phyloP scores from a whole-genome alignment of 2,797 vertebrate species.

The Melanotaenia maccullochi region DNA sequence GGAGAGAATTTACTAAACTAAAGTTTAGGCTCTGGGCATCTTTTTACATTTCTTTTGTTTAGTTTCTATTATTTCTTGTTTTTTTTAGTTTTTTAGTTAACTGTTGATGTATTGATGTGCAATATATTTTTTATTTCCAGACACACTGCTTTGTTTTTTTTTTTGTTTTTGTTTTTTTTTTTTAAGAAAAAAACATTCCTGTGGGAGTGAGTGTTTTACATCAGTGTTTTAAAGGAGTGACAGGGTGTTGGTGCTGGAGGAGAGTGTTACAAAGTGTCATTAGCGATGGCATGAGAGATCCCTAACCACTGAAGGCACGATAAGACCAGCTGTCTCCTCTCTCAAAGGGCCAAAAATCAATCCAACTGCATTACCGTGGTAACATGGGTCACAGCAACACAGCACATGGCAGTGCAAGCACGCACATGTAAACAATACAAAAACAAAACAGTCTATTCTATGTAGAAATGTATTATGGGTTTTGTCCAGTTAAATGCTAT shows the following conservation, averaged over 20 bases:
- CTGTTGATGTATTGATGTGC: slow-evolving; percentile 63
- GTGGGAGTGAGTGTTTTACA: slow-evolving; percentile 26
- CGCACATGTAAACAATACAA: slow-evolving; percentile 10
- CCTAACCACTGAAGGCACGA: slow-evolving; percentile 60
- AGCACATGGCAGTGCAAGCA: slow-evolving; percentile 17
- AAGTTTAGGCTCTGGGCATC: slow-evolving; percentile 24
- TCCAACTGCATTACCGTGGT: slow-evolving; percentile 52
- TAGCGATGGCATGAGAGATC: slow-evolving; percentile 53
- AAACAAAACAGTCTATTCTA: slow-evolving; percentile 18
- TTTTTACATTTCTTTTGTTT: slow-evolving; percentile 16
- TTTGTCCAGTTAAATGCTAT: slow-evolving; percentile 30
- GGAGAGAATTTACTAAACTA: slow-evolving; percentile 31
- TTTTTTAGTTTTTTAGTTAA: slow-evolving; percentile 42
- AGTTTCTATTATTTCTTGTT: slow-evolving; percentile 25
- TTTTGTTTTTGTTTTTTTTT: slow-evolving; percentile 48
- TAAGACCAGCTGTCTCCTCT: slow-evolving; percentile 62
- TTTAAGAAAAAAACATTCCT: slow-evolving; percentile 19
- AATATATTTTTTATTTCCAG: slow-evolving; percentile 70
- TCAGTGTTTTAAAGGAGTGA: slow-evolving; percentile 34
- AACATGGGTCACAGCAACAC: slow-evolving; percentile 35
- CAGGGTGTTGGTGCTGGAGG: slow-evolving; percentile 22
- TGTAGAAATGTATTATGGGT: slow-evolving; percentile 39
- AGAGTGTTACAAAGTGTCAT: slow-evolving; percentile 38
- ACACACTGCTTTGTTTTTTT: slow-evolving; percentile 49
- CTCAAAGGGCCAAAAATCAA: slow-evolving; percentile 67